A percentile compares a stretch with the other conserved stretches of the same genome.
Evolutionary conservation across 2,888 invertebrate species (phyloP).

Genomic region (Catocala fraxini): DNA sequence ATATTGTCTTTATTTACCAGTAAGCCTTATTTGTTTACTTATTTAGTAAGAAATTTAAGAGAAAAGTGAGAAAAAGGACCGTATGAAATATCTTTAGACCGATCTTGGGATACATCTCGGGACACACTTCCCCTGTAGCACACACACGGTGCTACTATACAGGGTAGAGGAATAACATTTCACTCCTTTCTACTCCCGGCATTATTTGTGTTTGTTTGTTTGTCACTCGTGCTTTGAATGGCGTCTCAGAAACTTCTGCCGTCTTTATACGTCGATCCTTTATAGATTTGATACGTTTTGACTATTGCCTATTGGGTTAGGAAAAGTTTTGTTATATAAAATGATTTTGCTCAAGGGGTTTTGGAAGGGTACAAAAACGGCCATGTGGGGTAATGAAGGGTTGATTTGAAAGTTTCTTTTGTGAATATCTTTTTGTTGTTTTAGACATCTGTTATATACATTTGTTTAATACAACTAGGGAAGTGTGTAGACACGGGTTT

Average conservation of each 20-base stretch:
- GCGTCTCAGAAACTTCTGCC: conserved; percentile 18
- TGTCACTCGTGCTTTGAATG: conserved; percentile 50
- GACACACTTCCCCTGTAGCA: conserved; percentile 23
- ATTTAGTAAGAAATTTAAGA: too few relatives aligned
- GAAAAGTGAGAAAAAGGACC: too few relatives aligned
- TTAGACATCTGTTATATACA: too few relatives aligned
- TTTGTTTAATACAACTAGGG: too few relatives aligned
- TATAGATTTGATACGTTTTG: conserved; percentile 14
- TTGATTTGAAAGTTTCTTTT: too few relatives aligned
- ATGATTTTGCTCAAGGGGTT: not conserved
- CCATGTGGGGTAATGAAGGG: too few relatives aligned
- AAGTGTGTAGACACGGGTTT: too few relatives aligned
- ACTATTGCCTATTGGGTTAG: not conserved
- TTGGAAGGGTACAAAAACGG: too few relatives aligned
- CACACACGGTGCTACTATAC: conserved; percentile 65
- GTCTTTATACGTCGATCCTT: conserved; percentile 16
- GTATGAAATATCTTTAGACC: conserved; percentile 26
- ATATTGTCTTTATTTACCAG: too few relatives aligned
- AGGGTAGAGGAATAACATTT: conserved; percentile 70
- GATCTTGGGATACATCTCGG: conserved; percentile 34
- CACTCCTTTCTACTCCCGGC: conserved; percentile 68
- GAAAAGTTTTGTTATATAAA: conserved; percentile 5
- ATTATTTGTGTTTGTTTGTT: conserved; percentile 74
- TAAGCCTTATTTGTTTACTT: too few relatives aligned
- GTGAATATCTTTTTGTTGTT: too few relatives aligned